Base-by-base conservation (phyloP, 2,888 invertebrate genomes). In the Apodemia hepburni region DNA sequence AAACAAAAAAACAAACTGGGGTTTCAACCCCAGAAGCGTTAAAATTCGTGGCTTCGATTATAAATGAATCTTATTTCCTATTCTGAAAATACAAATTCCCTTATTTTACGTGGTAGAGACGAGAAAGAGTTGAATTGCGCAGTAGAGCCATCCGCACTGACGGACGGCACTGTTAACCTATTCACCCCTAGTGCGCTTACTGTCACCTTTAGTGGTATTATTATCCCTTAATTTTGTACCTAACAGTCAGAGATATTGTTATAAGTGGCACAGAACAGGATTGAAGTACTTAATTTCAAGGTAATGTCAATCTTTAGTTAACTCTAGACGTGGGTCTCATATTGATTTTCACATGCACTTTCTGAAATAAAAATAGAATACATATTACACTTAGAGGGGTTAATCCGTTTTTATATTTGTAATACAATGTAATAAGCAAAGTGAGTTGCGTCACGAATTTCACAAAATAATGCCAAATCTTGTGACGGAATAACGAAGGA, bases 141-240 rank as follows among this genome's bases (percentile, higher is more conserved):
- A 82, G 75, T 70, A 65, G 68, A 73, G 68, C 67, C 66, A 68
- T 68, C 66, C 70, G 68, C 71, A 75, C 64, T 66, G 65, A 68
- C 70, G 71, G 69, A 73, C 78, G 77, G 71, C 81, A 81, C 72
- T 77, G 70, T 71, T 15, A 42, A 42, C 42, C 45, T 45, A n/a
- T 6, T 45, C 45, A 45, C 0, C 45, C 45, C 45, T n/a, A 45
- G 45, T 45, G n/a, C n/a, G n/a, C 71, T 72, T 72, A 69, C 71
- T 72, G 72, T 79, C 77, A 77, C 77, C 75, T 71, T 65, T 71
- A 70, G 66, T 75, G 70, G 77, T 70, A 76, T 74, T 65, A 51
- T 42, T 63, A 59, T 63, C 54, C 61, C 22, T 57, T 61, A 12
- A 61, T 57, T 62, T 59, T 27, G 54, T 49, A 45, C 49, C 35